Percentiles rank a stretch among this genome's conserved stretches.
These are phyloP conservation scores for Petrolisthes manimaculis DNA, from an alignment of 2,888 invertebrate genomes.

Conservation along the genomic window DNA sequence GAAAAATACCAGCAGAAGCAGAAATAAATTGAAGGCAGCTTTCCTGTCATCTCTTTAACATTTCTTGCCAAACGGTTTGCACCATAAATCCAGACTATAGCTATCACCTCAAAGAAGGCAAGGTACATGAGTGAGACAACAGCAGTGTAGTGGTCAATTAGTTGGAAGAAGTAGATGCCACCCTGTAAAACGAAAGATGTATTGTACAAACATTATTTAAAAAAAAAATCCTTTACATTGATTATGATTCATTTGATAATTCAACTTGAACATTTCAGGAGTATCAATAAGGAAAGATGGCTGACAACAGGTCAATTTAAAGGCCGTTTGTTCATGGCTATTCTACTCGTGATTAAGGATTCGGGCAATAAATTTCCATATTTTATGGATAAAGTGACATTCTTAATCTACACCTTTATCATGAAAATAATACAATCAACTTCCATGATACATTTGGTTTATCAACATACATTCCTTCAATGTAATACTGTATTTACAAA, in stretches of 20 bases:
- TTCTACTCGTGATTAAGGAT: too few relatives aligned
- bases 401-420: too few relatives aligned
- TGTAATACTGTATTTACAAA: too few relatives aligned
- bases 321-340: too few relatives aligned
- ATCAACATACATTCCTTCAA: too few relatives aligned
- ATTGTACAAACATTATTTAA: neutral
- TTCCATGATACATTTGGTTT: too few relatives aligned
- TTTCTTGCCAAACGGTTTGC: constrained; percentile 83
- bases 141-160: constrained; percentile 94
- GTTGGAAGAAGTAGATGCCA: constrained; percentile 90
- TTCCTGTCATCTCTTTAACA: constrained; percentile 90
- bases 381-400: too few relatives aligned
- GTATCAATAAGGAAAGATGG: too few relatives aligned
- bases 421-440: too few relatives aligned
- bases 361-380: too few relatives aligned
- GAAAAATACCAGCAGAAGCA: constrained; percentile 87
- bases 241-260: neutral
- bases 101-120: constrained; percentile 93
- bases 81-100: constrained; percentile 92
- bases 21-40: constrained; percentile 83
- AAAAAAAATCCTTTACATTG: neutral
- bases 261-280: too few relatives aligned
- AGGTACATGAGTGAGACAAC: constrained; percentile 91
- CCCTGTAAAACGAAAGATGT: constrained; percentile 74
- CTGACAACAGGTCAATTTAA: too few relatives aligned